These are phyloP conservation scores for Pavo muticus DNA, from an alignment of 2,113 vertebrate genomes.

Conservation along the genomic window DNA sequence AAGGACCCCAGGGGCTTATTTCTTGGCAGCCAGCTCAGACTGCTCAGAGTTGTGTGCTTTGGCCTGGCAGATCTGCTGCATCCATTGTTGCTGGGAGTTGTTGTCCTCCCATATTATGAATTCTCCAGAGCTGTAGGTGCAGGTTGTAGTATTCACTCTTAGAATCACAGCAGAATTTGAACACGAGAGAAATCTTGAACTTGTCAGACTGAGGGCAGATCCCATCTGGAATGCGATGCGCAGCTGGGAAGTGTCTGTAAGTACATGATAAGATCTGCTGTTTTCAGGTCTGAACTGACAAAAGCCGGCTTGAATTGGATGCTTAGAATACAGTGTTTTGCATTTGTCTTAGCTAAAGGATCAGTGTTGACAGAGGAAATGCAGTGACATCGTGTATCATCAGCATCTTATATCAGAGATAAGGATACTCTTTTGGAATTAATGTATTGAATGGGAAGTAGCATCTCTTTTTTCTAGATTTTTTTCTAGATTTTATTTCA, in stretches of 20 bases:
- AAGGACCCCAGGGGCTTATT: background rate
- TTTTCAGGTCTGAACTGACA: accelerated
- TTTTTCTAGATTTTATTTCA: background rate
- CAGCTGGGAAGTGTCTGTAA: background rate
- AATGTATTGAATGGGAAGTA: background rate
- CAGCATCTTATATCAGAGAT: background rate
- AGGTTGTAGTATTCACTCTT: background rate
- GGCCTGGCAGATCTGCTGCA: background rate
- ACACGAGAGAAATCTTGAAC: background rate
- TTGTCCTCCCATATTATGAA: background rate
- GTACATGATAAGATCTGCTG: accelerated
- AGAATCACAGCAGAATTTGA: background rate
- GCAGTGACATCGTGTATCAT: background rate
- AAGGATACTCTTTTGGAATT: background rate
- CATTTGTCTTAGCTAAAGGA: background rate
- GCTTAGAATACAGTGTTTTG: background rate
- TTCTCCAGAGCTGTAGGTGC: background rate
- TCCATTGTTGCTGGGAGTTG: background rate
- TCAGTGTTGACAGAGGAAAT: background rate
- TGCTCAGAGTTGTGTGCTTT: background rate
- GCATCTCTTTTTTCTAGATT: background rate
- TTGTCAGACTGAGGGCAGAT: background rate
- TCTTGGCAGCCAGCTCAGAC: background rate
- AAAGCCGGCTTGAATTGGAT: background rate
- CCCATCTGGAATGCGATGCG: background rate